These are phyloP conservation scores for Grantiella picta DNA, from an alignment of 2,113 vertebrate species.

Conservation along the genomic window DNA sequence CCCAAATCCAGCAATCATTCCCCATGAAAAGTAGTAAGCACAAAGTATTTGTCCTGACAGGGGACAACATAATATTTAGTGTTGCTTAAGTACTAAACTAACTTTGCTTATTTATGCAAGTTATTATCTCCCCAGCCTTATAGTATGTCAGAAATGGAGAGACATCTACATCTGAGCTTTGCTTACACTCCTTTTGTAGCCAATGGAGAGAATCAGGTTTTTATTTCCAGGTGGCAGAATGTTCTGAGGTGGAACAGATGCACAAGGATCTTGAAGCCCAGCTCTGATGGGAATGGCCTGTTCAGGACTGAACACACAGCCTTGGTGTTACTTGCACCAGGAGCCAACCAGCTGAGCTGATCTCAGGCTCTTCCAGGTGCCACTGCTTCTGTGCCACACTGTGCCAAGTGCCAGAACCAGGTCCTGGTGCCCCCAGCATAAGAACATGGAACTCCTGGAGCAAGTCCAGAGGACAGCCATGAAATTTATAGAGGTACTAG, in stretches of 20 bases:
- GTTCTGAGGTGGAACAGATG: background rate
- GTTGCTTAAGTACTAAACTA: background rate
- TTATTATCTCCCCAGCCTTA: background rate
- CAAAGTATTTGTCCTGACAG: background rate
- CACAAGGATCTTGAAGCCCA: background rate
- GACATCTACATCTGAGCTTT: background rate
- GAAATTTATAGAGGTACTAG: background rate
- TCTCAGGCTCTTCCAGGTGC: background rate
- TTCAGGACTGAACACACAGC: background rate
- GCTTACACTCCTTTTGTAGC: background rate
- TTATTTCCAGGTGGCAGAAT: background rate
- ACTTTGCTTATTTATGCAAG: background rate
- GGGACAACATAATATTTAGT: background rate
- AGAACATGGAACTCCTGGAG: background rate
- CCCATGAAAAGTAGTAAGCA: background rate
- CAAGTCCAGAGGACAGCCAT: background rate
- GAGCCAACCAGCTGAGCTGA: background rate
- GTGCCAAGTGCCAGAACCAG: background rate
- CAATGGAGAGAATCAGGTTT: background rate
- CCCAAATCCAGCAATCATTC: background rate
- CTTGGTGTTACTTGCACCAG: background rate
- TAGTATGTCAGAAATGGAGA: background rate
- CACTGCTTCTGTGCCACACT: background rate
- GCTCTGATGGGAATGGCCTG: accelerated
- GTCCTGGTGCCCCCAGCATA: background rate